Evolutionary conservation across 2,797 vertebrate species (phyloP).

Genomic region (Trachops cirrhosus): DNA sequence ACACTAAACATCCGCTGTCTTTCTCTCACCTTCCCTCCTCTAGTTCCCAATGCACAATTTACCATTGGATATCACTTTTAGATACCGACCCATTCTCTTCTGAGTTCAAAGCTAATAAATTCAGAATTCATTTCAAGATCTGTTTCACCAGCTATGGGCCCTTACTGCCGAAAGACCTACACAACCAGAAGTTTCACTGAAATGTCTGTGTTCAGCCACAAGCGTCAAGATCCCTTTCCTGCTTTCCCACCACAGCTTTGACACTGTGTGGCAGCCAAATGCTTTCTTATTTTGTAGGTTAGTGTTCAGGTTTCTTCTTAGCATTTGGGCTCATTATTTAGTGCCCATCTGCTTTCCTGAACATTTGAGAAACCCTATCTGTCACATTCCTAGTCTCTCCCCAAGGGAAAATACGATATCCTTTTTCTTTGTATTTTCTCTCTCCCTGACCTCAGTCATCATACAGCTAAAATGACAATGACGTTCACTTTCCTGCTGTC

Average conservation of each 20-base stretch:
- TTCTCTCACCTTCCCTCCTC: not conserved
- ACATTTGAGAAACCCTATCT: not conserved
- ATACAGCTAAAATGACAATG: not conserved
- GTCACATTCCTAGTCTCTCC: not conserved
- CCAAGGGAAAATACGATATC: not conserved
- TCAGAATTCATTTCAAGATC: not conserved
- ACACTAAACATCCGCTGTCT: not conserved
- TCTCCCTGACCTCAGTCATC: not conserved
- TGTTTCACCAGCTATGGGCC: fast-evolving
- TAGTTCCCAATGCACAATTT: not conserved
- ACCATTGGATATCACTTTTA: not conserved
- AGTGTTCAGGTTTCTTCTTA: not conserved
- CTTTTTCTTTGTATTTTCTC: not conserved
- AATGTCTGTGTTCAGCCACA: not conserved
- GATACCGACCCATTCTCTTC: not conserved
- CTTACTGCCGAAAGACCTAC: not conserved
- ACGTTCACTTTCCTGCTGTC: not conserved
- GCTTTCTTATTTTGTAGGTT: not conserved
- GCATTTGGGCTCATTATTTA: not conserved
- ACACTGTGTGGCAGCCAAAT: not conserved
- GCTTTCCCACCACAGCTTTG: not conserved
- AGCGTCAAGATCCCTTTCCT: not conserved
- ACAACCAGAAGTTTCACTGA: not conserved
- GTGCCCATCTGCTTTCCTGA: not conserved
- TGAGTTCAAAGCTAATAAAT: not conserved